Evolutionary conservation across 2,113 vertebrate genomes (phyloP), one percentile per base, ranked within the genome.

Genomic region (Pogona vitticeps): DNA sequence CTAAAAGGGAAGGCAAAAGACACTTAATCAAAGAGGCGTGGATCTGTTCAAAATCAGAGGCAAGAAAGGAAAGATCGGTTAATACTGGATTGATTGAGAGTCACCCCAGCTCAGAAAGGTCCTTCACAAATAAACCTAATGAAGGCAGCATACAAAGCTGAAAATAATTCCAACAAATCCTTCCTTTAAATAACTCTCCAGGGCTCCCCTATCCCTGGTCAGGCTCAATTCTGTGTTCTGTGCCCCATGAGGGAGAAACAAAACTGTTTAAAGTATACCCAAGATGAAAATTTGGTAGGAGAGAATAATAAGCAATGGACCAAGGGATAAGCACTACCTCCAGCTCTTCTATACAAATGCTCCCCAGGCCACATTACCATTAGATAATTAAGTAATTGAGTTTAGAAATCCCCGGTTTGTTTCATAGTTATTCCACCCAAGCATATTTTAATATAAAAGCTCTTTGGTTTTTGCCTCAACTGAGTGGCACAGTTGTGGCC

Each of bases 401-500:
- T 52, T 52, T 52, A 14, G 72, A 10, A 84, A 82, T 12, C 38
- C 28, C 23, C 26, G 26, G 15, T 21, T 65, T 76, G n/a, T 20
- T 21, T 59, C 17, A 9, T 46, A 21, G 46, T 70, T n/a, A 6
- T 68, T 68, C 31, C 46, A 6, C 9, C 23, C 28, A 28, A 31
- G 36, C 58, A 65, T 28, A 91, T 88, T 85, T 85, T 89, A n/a
- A 91, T 94, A 90, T 61, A 42, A 91, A 80, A 38, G 79, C 36
- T 68, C 6, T 36, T 72, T 72, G 18, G 3, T 58, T 73, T 92
- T 86, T 94, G 88, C 73, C 83, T 83, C 63, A 0, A 0, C 33
- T 89, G 56, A 81, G 46, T 70, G 90, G 90, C 85, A 82, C 90
- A 1, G 21, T n/a, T 65, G 85, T 82, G 89, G 0, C 2, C 15